Conservation (phyloP, 2,888 invertebrate species). For the Homarus gammarus region DNA sequence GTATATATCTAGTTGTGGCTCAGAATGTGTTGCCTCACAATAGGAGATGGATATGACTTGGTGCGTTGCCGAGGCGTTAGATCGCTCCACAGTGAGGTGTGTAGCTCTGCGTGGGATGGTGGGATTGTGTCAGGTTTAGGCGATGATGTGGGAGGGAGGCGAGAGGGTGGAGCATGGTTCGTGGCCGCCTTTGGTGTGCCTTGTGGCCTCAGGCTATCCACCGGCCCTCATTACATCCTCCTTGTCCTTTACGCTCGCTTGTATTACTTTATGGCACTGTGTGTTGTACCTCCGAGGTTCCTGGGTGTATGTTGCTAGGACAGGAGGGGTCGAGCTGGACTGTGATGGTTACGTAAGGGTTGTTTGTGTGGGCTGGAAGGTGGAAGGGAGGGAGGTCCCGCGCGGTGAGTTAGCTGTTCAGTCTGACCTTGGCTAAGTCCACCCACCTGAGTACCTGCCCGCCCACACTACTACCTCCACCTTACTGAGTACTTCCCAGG, state of each 20-base stretch:
- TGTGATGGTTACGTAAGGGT: neutral
- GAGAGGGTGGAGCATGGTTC: neutral
- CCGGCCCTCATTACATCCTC: neutral
- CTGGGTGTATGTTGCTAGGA: neutral
- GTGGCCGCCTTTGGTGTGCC: neutral
- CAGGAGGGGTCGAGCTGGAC: neutral
- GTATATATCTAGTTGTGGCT: too few species aligned
- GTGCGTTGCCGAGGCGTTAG: too few species aligned
- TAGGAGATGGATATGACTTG: too few species aligned
- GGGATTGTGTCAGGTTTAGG: neutral
- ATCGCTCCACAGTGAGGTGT: too few species aligned
- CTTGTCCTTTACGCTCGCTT: too few species aligned
- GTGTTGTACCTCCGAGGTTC: too few species aligned
- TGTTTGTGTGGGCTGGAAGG: neutral
- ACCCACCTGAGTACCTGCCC: conserved; percentile 2
- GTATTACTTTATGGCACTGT: too few species aligned
- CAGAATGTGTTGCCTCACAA: too few species aligned
- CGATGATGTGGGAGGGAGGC: neutral
- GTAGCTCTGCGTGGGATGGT: neutral
- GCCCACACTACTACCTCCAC: neutral
- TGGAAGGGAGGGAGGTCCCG: neutral
- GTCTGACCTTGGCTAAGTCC: neutral
- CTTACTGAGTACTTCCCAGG: neutral
- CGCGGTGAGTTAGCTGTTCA: neutral
- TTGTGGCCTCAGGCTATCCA: neutral